Conservation (phyloP, 1,140 invertebrate species). For the Laupala kohalensis region DNA sequence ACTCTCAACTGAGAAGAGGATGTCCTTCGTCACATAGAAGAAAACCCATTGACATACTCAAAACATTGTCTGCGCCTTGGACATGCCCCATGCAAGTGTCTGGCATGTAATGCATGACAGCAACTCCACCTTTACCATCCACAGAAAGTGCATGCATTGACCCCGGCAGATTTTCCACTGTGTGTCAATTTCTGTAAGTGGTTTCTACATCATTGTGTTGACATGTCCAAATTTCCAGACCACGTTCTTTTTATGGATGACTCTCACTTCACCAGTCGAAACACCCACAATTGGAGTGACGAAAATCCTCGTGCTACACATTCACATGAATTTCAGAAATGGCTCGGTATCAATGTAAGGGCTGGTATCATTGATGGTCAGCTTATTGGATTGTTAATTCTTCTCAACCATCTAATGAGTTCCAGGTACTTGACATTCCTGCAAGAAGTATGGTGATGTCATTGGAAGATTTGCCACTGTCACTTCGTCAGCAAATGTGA, state of each 20-base stretch:
- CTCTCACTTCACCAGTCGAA: background rate
- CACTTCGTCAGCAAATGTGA: too few species aligned
- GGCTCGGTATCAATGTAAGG: background rate
- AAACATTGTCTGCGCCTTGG: too few species aligned
- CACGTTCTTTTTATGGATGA: background rate
- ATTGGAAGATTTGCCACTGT: background rate
- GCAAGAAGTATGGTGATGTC: too few species aligned
- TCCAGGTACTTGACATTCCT: background rate
- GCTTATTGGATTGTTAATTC: background rate
- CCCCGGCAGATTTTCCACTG: background rate
- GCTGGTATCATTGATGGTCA: background rate
- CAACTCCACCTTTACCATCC: background rate
- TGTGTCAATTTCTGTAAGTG: background rate
- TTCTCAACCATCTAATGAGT: background rate
- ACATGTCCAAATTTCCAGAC: background rate
- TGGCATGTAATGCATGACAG: background rate
- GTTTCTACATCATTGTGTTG: background rate
- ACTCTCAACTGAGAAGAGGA: too few species aligned
- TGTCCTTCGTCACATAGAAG: too few species aligned
- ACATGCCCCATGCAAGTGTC: too few species aligned
- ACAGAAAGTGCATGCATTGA: background rate
- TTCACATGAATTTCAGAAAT: background rate
- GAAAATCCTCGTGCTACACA: background rate
- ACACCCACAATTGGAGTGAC: too few species aligned
- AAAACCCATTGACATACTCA: too few species aligned